Conservation (phyloP, 2,888 invertebrate species). For the Euzophera pinguis region DNA sequence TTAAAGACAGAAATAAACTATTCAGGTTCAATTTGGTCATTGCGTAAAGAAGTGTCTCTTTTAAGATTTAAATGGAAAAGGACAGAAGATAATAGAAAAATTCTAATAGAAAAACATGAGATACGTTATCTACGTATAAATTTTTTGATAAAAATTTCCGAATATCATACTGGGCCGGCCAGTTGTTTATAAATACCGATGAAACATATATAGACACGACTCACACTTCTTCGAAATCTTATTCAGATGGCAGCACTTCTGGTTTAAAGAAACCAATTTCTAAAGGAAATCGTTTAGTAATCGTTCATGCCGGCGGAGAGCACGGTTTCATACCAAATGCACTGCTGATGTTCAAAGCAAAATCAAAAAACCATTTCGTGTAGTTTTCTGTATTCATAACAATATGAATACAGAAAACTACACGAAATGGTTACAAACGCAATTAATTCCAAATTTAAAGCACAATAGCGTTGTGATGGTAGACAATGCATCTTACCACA, state of each 20-base stretch:
- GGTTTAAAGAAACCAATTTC: neutral
- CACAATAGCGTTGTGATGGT: conserved; percentile 23
- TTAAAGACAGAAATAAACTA: neutral
- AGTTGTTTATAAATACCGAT: neutral
- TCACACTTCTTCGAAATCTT: neutral
- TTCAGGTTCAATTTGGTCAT: neutral
- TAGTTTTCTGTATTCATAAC: too few species aligned
- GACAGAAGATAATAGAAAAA: neutral
- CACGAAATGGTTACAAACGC: conserved; percentile 26
- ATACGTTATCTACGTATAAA: neutral
- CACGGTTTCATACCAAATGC: conserved; percentile 25
- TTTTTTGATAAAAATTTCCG: neutral
- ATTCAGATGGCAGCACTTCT: neutral
- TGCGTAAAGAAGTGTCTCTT: neutral
- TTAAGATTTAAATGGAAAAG: conserved; percentile 7
- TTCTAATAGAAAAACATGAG: neutral
- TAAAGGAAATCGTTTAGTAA: conserved; percentile 15
- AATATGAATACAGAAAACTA: conserved; percentile 30
- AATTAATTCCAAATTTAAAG: conserved; percentile 30
- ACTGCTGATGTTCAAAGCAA: conserved; percentile 20
- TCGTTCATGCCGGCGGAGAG: conserved; percentile 27
- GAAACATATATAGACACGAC: neutral
- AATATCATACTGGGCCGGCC: neutral
- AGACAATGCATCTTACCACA: conserved; percentile 30
- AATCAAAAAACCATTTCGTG: conserved; percentile 21